Evolutionary conservation across 2,797 vertebrate genomes (phyloP), one percentile per base, ranked within the genome.

Genomic region (Intellagama lesueurii): DNA sequence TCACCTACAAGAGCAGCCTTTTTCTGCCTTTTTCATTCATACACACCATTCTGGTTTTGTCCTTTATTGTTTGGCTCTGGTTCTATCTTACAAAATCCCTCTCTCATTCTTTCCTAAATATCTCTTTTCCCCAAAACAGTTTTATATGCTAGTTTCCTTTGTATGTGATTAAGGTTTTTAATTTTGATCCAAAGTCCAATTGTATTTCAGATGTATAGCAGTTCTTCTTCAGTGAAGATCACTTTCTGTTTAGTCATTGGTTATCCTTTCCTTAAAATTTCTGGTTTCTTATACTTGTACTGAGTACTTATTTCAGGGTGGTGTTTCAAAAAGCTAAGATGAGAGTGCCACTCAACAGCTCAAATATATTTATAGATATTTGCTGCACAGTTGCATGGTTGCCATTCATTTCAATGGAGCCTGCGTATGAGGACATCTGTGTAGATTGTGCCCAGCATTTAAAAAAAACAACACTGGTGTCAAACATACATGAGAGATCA

Each of bases 401-500:
- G 52, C 52, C 17, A 14, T 88, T 76, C 35, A 75, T 47, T 70
- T 76, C 16, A 81, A 47, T 26, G 16, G 64, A 7, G 35, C 28
- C 40, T 76, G 56, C 14, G 28, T 35, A 75, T 56, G 52, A 82
- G 70, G 66, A 49, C 6, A 49, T 76, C 40, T 22, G 14, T 52
- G 28, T 75, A 60, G 56, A 40, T 47, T 75, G 11, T 4, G 12
- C 32, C 72, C 30, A 40, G 70, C 35, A 76, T 66, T 81, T 83
- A 49, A 26, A 68, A 19, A 56, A 44, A 85, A 89, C 1, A 40
- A 40, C 40, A 86, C n/a, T 69, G 30, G 73, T 83, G 82, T 44
- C 81, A 40, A 70, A 70, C 26, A 35, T 40, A 88, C 72, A 86
- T 30, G 35, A 82, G 40, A 49, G 70, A 86, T 86, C 44, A 73